Base-by-base conservation (phyloP, 1,140 invertebrate genomes). In the Ruditapes philippinarum region DNA sequence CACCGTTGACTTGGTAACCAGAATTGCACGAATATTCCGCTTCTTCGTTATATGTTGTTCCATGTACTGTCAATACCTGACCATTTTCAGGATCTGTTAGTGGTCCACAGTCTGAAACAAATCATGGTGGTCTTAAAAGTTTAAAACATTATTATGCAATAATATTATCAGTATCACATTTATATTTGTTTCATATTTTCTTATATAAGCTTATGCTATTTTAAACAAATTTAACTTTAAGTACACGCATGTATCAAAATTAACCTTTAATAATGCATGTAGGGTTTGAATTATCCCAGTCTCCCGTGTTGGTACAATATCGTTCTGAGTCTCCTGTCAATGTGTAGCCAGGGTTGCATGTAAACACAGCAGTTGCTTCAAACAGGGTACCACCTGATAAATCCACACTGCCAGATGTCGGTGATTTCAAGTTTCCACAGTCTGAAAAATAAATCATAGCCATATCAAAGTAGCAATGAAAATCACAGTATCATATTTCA, bases 261-360 rank as follows among this genome's bases (percentile, higher is more conserved):
- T n/a, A 78, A 86, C 84, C 84, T 36, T 86, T 86, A 17, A 86
- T 86, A 9, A 78, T 33, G 62, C 84, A 86, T 45, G 84, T 86
- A 1, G 84, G 84, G 22, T 51, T 76, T 0, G 70, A 51, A 45
- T 65, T 78, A 49, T 78, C 73, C 84, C 84, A 86, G 31, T 31
- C 54, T 25, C 70, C 70, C 22, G 31, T 78, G 12, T 40, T 54
- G 2, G 38, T 65, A 68, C 84, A 86, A 31, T 22, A 45, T 45
- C 84, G 57, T 0, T 45, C 54, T 25, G n/a, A 28, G 28, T 57
- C 73, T 9, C 84, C 84, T 28, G 45, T 86, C 51, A 76, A 25
- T 28, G 74, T 78, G n/a, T 86, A 86, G 2, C 84, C 84, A 31
- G 70, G 5, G 40, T 78, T 45, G 51, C 84, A 86, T 22, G 19